A percentile compares a stretch with the other conserved stretches of the same genome.
These are phyloP conservation scores for Phylloscopus collybita DNA, from an alignment of 2,797 vertebrate genomes.

Conservation along the genomic window DNA sequence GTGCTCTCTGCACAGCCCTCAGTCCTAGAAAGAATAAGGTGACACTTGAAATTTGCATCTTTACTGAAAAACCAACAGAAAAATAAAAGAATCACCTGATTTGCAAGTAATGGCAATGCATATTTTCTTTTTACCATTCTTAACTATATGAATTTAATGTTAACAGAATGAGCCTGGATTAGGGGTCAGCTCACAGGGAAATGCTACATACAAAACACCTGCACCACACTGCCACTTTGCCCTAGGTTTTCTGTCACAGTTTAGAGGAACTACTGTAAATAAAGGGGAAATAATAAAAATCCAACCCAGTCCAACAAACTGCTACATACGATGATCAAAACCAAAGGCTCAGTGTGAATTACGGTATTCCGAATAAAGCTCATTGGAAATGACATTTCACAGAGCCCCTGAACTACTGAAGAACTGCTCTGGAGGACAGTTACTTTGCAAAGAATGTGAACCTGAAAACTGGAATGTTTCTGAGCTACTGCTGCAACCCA, in stretches of 20 bases:
- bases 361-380: not conserved
- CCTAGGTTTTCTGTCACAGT: not conserved
- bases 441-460: not conserved
- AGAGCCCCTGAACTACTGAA: not conserved
- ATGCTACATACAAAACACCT: not conserved
- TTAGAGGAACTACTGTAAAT: not conserved
- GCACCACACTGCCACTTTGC: not conserved
- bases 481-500: not conserved
- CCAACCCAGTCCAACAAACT: not conserved
- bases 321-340: not conserved
- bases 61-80: not conserved
- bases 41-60: not conserved
- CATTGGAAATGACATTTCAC: not conserved
- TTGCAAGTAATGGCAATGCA: rapidly evolving
- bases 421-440: not conserved
- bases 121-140: not conserved
- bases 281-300: not conserved
- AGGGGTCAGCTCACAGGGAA: not conserved
- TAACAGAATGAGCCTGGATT: not conserved
- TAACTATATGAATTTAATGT: not conserved
- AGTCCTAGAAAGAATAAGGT: not conserved
- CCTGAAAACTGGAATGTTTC: not conserved
- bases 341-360: not conserved
- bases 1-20: not conserved
- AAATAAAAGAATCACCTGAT: not conserved